Evolutionary conservation across 92 coral and sea anemone species (phyloP), one percentile per base, ranked within the genome.

Genomic region (Muricea muricata): DNA sequence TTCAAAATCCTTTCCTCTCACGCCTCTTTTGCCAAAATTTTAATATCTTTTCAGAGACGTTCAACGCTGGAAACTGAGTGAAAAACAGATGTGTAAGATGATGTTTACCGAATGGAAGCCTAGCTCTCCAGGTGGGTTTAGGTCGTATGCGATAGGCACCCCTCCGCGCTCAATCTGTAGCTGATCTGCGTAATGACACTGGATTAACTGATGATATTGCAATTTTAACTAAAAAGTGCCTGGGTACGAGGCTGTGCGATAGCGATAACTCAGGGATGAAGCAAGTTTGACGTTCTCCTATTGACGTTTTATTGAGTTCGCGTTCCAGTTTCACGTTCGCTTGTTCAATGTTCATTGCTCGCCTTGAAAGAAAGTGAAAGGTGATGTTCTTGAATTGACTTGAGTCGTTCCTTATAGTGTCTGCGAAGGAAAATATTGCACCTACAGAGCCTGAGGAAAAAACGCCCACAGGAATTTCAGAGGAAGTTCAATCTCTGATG

Each of bases 21-120:
- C n/a, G n/a, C n/a, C n/a, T n/a, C n/a, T n/a, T n/a, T n/a, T n/a
- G n/a, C n/a, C n/a, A n/a, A n/a, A n/a, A n/a, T n/a, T n/a, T n/a
- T n/a, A n/a, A n/a, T n/a, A n/a, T n/a, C 14, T 32, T 20, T 11
- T 20, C 24, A 92, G 96, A 71, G 89, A 85, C 65, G 91, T 90
- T 65, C 79, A 86, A 28, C 83, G 82, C 30, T 92, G 91, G 74
- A 82, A 76, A 24, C 65, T 65, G 10, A 72, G 86, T 72, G 93
- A 92, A 41, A 90, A 90, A 75, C 83, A 92, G 83, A 88, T 74
- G 24, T 92, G 75, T 30, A 74, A 47, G 30, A 77, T 86, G 73
- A 92, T 92, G 96, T 92, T 92, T 75, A 46, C 85, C 34, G 45
- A 56, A 21, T 21, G 71, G 18, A 78, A 57, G 33, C 55, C 83